phyloP scores from a whole-genome alignment of 2,888 invertebrate genomes.

The Papilio demoleus region DNA sequence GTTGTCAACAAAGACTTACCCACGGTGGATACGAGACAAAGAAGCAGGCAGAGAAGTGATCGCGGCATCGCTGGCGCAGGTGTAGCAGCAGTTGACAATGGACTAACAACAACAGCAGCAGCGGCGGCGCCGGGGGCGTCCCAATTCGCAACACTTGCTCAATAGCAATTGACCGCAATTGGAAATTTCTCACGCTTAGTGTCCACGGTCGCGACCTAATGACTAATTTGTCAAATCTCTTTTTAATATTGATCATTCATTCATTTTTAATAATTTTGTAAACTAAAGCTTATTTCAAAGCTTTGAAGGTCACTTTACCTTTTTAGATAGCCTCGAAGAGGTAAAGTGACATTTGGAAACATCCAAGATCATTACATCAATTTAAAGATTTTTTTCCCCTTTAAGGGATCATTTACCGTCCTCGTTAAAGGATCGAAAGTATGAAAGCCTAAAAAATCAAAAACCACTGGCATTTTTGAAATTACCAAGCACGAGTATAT shows the following conservation, averaged over 20 bases:
- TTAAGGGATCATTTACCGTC: no score
- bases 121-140: constrained; percentile 51
- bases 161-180: constrained; percentile 56
- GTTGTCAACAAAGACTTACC: constrained; percentile 50
- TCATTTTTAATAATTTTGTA: background rate
- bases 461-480: background rate
- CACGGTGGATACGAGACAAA: constrained; percentile 49
- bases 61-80: constrained; percentile 49
- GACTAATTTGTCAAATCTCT: constrained; percentile 35
- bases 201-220: constrained; percentile 69
- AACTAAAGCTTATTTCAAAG: background rate
- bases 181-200: constrained; percentile 69
- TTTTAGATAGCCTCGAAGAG: background rate
- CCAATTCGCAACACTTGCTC: constrained; percentile 58
- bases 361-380: no score
- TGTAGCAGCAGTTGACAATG: constrained; percentile 45
- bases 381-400: no score
- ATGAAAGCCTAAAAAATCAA: background rate
- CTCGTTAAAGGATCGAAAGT: background rate
- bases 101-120: constrained; percentile 47
- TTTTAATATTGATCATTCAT: constrained; percentile 10
- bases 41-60: constrained; percentile 48
- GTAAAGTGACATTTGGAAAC: background rate
- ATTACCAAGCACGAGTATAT: background rate
- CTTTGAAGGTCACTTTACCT: background rate